Percentiles rank a stretch among this genome's conserved stretches.
Conservation (phyloP, 2,113 vertebrate species). For the Myanophis thanlyinensis region DNA sequence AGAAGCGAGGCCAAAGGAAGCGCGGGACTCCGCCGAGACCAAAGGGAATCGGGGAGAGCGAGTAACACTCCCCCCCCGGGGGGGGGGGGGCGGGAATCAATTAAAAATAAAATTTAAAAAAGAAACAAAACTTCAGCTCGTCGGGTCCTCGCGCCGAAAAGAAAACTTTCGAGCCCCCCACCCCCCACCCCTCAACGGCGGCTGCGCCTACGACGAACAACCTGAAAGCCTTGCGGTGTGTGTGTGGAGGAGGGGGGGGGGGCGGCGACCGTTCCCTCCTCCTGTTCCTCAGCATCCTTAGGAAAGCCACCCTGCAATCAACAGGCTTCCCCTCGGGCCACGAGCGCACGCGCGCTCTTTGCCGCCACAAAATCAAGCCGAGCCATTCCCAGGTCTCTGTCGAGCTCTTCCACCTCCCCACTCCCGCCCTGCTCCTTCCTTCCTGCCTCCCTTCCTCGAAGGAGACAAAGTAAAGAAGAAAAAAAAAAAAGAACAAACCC, state of each 20-base stretch:
- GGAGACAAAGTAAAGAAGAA: not conserved
- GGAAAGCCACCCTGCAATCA: not conserved
- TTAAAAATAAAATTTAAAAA: not conserved
- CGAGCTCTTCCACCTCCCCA: not conserved
- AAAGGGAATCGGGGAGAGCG: not conserved
- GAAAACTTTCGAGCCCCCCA: not conserved
- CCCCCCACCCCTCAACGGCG: too few species aligned
- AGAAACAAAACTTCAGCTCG: not conserved
- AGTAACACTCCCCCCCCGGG: too few species aligned
- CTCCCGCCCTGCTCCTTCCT: not conserved
- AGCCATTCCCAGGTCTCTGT: not conserved
- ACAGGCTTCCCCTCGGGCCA: not conserved
- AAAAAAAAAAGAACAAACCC: not conserved
- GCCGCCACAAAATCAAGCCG: not conserved
- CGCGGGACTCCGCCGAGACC: not conserved
- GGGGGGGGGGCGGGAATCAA: fast-evolving
- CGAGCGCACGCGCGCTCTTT: not conserved
- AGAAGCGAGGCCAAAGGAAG: not conserved
- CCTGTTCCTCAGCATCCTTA: not conserved
- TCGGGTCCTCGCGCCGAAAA: too few species aligned
- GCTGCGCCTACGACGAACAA: not conserved
- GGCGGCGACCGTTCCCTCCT: not conserved
- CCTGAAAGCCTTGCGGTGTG: not conserved
- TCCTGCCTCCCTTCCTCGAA: not conserved
- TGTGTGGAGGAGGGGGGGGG: too few species aligned